Conservation (phyloP, 2,797 vertebrate species). For the Microctenopoma stevenorrisi region DNA sequence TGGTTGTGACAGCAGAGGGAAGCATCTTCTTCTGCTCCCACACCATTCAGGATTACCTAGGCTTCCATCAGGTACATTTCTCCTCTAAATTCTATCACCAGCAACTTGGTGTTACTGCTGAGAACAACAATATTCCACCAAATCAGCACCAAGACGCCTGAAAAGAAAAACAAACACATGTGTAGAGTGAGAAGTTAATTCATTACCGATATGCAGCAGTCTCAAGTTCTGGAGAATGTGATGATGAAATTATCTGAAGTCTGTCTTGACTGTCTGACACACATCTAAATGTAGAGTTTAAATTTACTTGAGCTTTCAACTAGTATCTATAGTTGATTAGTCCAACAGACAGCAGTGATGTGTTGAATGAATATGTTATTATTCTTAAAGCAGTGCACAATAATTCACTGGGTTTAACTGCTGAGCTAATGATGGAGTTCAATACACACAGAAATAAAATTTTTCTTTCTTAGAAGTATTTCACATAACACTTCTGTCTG, state of each 20-base stretch:
- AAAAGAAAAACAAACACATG: constrained; percentile 23
- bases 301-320: no score
- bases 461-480: no score
- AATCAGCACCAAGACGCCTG: no score
- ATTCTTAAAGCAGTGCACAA: no score
- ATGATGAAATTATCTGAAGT: constrained; percentile 56
- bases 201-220: constrained; percentile 1
- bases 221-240: constrained; percentile 48
- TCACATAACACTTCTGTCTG: constrained; percentile 36
- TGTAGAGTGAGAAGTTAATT: constrained; percentile 54
- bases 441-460: no score
- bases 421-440: no score
- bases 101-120: neutral
- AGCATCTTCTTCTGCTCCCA: constrained; percentile 87
- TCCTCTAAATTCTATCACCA: no score
- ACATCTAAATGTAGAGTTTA: no score
- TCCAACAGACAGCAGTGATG: no score
- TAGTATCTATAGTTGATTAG: no score
- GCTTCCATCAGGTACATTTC: constrained; percentile 86
- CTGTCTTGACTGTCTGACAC: constrained; percentile 5
- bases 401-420: no score
- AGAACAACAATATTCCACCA: neutral
- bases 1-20: constrained; percentile 84
- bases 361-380: no score
- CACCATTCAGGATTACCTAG: constrained; percentile 88